These are phyloP conservation scores for Uria aalge DNA, from an alignment of 2,113 vertebrate genomes.

Conservation along the genomic window DNA sequence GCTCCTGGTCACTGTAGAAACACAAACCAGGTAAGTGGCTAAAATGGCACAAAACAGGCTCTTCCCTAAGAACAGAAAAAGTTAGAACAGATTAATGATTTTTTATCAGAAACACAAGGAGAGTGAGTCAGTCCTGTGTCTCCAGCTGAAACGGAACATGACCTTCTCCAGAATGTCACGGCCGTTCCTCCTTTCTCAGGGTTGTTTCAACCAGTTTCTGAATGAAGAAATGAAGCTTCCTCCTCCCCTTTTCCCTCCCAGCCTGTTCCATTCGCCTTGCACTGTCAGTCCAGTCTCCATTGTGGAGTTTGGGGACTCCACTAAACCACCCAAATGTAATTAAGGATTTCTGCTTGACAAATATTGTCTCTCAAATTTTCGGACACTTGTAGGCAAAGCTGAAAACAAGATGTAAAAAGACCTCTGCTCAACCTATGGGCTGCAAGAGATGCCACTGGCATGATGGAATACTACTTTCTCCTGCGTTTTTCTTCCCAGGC, in stretches of 20 bases:
- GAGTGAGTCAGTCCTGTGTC: constrained; percentile 7
- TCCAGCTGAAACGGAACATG: constrained; percentile 16
- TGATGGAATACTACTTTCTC: neutral
- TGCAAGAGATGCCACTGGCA: neutral
- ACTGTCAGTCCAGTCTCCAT: rapidly evolving
- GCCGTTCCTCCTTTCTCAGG: neutral
- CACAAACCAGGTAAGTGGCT: neutral
- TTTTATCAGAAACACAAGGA: neutral
- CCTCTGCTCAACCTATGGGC: neutral
- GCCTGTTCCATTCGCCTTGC: neutral
- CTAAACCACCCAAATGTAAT: neutral
- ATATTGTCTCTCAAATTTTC: neutral
- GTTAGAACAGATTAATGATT: neutral
- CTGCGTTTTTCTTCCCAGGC: neutral
- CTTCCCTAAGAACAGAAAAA: neutral
- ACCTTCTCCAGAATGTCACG: constrained; percentile 43
- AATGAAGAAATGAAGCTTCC: neutral
- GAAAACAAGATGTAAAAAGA: neutral
- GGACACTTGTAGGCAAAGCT: neutral
- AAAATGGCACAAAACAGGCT: neutral
- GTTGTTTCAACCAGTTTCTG: constrained; percentile 13
- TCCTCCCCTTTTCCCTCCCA: constrained; percentile 4
- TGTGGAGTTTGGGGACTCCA: neutral
- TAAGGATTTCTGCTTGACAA: neutral
- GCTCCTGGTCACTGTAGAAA: neutral